phyloP scores from a whole-genome alignment of 2,113 vertebrate genomes.

The Orientallactaga bullata region DNA sequence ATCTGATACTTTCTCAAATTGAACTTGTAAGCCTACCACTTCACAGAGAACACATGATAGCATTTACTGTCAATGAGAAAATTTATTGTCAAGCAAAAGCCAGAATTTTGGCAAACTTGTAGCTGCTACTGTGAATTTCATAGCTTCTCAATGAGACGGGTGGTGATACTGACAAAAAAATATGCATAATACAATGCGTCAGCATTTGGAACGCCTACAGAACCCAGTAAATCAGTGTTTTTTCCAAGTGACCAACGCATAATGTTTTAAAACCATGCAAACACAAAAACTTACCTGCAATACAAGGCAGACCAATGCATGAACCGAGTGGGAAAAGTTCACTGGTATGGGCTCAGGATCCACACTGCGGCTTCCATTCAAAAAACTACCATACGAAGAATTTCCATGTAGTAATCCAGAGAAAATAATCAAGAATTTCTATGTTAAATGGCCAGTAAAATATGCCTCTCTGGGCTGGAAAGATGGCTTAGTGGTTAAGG shows the following conservation, averaged over 20 bases:
- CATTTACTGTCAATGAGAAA: neutral
- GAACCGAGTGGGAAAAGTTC: neutral
- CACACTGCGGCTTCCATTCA: neutral
- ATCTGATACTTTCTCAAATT: neutral
- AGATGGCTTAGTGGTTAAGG: no score
- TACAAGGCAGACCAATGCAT: neutral
- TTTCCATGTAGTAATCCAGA: neutral
- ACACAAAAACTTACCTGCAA: neutral
- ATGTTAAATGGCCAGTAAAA: neutral
- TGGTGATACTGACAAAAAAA: neutral
- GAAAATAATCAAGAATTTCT: neutral
- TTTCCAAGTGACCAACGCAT: neutral
- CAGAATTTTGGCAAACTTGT: conserved; percentile 13
- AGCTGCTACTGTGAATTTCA: neutral
- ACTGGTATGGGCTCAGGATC: neutral
- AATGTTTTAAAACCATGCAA: neutral
- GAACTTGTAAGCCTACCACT: neutral
- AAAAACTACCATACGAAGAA: neutral
- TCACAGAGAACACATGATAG: neutral
- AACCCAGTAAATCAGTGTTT: neutral
- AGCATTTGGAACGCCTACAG: neutral
- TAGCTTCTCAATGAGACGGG: neutral
- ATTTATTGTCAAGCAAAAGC: conserved; percentile 46
- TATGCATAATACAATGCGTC: neutral
- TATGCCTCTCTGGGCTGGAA: neutral